Evolutionary conservation across 2,113 vertebrate genomes (phyloP).

Genomic region (Prinia subflava): DNA sequence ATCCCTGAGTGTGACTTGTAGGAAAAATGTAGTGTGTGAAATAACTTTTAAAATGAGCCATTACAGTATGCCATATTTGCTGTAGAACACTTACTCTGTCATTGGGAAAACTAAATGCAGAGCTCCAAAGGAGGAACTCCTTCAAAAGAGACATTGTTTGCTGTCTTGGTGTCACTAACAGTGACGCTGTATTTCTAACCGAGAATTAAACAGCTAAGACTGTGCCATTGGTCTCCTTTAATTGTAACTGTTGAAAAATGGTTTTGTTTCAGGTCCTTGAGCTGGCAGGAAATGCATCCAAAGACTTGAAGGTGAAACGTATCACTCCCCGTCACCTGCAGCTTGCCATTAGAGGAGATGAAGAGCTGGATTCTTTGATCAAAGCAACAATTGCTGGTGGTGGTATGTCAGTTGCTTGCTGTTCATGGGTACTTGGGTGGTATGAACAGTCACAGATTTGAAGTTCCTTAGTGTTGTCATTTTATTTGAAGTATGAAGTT

Average conservation of each 20-base stretch:
- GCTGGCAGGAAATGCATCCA: conserved; percentile 95
- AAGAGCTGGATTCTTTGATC: conserved; percentile 96
- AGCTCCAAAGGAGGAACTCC: not conserved
- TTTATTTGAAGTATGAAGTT: not conserved
- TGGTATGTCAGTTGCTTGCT: conserved; percentile 72
- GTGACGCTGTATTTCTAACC: not conserved
- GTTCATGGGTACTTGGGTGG: not conserved
- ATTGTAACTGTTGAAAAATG: not conserved
- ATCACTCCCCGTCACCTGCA: conserved; percentile 97
- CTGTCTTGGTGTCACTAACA: fast-evolving
- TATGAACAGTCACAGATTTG: not conserved
- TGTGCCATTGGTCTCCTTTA: fast-evolving
- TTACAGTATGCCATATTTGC: fast-evolving
- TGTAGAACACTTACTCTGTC: not conserved
- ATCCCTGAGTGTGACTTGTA: not conserved
- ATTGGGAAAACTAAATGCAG: not conserved
- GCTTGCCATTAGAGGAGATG: conserved; percentile 95
- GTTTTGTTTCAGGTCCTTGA: conserved; percentile 83
- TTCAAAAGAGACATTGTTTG: not conserved
- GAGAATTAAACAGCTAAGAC: not conserved
- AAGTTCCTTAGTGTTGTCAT: not conserved
- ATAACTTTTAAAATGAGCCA: not conserved
- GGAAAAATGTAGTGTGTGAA: not conserved
- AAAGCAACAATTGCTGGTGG: conserved; percentile 98
- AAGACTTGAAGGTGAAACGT: conserved; percentile 96